A percentile compares a stretch with the other conserved stretches of the same genome.
Evolutionary conservation across 2,888 invertebrate genomes (phyloP).

Genomic region (Hirtodrosophila trivittata): DNA sequence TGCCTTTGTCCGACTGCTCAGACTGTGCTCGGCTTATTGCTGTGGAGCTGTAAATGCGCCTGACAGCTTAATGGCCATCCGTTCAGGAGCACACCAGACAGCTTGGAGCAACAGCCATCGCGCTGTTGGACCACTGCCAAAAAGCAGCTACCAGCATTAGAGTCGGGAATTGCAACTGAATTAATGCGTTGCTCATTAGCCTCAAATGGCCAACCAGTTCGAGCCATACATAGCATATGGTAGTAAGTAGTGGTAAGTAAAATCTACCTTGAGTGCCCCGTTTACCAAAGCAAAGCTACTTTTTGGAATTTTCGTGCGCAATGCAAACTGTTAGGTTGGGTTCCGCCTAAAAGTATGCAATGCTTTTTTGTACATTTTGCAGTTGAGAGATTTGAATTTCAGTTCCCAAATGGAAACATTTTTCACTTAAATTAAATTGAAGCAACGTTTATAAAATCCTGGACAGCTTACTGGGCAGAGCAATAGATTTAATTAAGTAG

Average conservation of each 20-base stretch:
- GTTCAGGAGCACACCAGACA: neutral
- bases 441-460: no score
- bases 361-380: neutral
- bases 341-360: slow-evolving; percentile 9
- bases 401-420: no score
- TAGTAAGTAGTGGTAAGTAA: neutral
- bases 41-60: slow-evolving; percentile 16
- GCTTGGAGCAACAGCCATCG: neutral
- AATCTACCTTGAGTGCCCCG: neutral
- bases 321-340: neutral
- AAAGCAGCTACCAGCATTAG: no score
- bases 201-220: slow-evolving; percentile 35
- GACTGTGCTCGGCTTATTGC: neutral
- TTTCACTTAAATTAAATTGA: no score
- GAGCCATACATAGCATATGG: neutral
- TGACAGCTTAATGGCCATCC: slow-evolving; percentile 50
- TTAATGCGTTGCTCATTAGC: slow-evolving; percentile 46
- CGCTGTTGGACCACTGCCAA: neutral
- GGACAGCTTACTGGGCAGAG: no score
- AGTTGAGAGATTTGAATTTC: no score
- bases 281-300: no score
- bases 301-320: neutral
- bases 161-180: slow-evolving; percentile 2
- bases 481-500: no score
- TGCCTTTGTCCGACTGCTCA: neutral